These are phyloP conservation scores for Dinoponera quadriceps DNA, from an alignment of 1,140 invertebrate species.

Conservation along the genomic window DNA sequence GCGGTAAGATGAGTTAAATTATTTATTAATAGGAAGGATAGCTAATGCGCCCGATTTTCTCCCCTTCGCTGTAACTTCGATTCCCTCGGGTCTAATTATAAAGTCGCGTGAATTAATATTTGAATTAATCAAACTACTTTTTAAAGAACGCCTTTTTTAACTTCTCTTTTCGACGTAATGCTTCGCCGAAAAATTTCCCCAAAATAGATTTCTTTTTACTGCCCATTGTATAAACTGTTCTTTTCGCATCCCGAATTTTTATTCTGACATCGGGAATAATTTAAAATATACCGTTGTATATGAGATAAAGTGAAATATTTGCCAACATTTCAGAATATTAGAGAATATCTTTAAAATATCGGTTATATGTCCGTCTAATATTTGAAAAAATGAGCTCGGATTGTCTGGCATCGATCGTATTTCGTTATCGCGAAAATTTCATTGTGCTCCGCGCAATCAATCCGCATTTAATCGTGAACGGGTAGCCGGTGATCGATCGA, in stretches of 20 bases:
- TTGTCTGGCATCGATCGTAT: background rate
- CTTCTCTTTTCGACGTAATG: background rate
- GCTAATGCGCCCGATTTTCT: background rate
- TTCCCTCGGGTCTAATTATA: background rate
- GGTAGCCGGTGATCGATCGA: background rate
- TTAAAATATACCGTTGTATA: too few species aligned
- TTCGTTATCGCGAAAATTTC: background rate
- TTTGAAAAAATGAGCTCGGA: background rate
- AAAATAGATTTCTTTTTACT: too few species aligned
- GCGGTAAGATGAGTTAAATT: background rate
- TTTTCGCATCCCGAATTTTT: too few species aligned
- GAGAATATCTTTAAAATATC: too few species aligned
- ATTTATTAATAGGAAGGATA: background rate
- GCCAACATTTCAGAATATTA: too few species aligned
- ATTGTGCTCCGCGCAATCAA: background rate
- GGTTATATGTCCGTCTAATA: background rate
- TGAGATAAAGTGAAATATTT: too few species aligned
- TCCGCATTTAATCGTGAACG: slow-evolving; percentile 5
- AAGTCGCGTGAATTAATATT: slow-evolving; percentile 9
- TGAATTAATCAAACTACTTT: background rate
- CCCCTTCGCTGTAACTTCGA: slow-evolving; percentile 12
- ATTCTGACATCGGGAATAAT: too few species aligned
- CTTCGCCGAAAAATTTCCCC: background rate
- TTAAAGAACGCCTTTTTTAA: background rate
- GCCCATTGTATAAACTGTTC: too few species aligned